phyloP scores from a whole-genome alignment of 2,797 vertebrate genomes.

The Cyclura pinguis region DNA sequence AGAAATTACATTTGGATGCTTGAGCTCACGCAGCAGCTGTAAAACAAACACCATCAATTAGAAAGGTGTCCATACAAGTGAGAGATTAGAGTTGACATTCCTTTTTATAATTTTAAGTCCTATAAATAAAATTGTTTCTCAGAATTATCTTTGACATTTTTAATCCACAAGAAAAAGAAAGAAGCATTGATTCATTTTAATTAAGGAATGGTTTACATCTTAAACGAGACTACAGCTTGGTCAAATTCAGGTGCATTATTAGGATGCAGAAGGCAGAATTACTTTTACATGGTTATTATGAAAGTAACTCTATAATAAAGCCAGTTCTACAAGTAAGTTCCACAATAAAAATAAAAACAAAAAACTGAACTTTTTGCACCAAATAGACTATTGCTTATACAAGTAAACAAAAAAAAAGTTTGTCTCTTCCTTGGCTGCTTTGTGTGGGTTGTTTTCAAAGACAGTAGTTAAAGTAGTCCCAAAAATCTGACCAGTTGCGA shows the following conservation, averaged over 20 bases:
- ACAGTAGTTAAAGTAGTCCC: neutral
- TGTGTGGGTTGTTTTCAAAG: neutral
- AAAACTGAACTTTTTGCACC: constrained; percentile 38
- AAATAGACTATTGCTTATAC: constrained; percentile 5
- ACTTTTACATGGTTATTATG: constrained; percentile 35
- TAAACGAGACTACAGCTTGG: constrained; percentile 50
- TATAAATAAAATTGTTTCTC: constrained; percentile 21
- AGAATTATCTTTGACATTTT: constrained; percentile 24
- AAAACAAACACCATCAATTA: constrained; percentile 76
- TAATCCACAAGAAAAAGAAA: constrained; percentile 34
- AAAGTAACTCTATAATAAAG: constrained; percentile 21
- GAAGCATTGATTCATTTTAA: neutral
- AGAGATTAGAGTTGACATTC: constrained; percentile 32
- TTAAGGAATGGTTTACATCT: constrained; percentile 38
- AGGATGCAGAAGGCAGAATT: neutral
- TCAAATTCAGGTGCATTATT: neutral
- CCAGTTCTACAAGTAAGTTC: neutral
- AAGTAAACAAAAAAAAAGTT: neutral
- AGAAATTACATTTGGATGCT: constrained; percentile 99
- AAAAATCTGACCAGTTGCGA: neutral
- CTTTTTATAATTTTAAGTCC: constrained; percentile 28
- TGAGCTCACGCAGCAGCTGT: constrained; percentile 97
- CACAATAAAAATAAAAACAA: constrained; percentile 17
- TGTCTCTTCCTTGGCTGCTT: neutral
- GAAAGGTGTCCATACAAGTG: constrained; percentile 28